Evolutionary conservation across 2,797 vertebrate genomes (phyloP), one percentile per base, ranked within the genome.

Genomic region (Molossus alvarezi): DNA sequence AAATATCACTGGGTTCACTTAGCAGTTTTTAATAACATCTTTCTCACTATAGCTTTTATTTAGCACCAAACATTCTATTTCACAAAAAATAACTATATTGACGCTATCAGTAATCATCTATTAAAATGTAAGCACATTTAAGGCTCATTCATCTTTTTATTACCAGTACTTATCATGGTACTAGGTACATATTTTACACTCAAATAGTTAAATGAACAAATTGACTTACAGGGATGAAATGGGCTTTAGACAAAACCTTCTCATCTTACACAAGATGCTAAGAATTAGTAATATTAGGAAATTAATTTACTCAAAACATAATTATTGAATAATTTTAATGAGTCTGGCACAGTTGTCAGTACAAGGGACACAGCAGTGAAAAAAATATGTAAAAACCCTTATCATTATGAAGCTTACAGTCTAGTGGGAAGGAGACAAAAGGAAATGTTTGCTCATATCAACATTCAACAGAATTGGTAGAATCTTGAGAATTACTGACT

Each of bases 41-140:
- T 81, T 12, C n/a, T 91, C n/a, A 33, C 1, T 0, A n/a, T 48
- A 69, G 27, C 4, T 92, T 93, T 90, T 69, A 93, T 76, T 90
- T 91, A 92, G 86, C n/a, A 72, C 15, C 29, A 90, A 91, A 91
- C n/a, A n/a, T 80, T 75, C 53, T 33, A 67, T 55, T 84, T 81
- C 71, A 80, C 76, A 86, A 95, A 95, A 88, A 83, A 64, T 72
- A 95, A 82, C 14, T 57, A 12, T 29, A 51, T 27, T 91, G n/a
- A 5, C n/a, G 58, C 8, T 75, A 21, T 25, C 25, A 64, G 27
- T 58, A 51, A 83, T 73, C 29, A 77, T 15, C n/a, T 53, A 58
- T 65, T 80, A 69, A 80, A 82, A 76, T 45, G 18, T 67, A 75
- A 67, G 41, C 14, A 33, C n/a, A 25, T 88, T 88, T 71, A 95